phyloP scores from a whole-genome alignment of 2,797 vertebrate genomes.

The Clarias fuscus region DNA sequence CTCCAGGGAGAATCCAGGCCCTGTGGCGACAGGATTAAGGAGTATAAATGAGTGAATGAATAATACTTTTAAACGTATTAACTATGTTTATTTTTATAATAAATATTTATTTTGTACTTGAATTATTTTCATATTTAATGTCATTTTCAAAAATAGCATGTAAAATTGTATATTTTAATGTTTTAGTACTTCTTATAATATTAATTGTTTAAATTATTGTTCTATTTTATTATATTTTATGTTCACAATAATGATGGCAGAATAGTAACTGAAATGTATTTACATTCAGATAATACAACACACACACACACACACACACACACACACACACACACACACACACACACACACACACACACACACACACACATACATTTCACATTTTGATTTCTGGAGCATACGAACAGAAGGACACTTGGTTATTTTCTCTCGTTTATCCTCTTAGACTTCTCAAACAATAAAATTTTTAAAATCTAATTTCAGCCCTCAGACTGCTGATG shows the following conservation, averaged over 20 bases:
- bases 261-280: background rate
- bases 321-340: background rate
- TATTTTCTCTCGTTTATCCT: conserved; percentile 23
- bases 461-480: conserved; percentile 26
- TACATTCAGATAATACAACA: background rate
- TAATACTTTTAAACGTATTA: background rate
- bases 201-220: background rate
- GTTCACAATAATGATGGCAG: background rate
- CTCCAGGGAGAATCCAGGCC: too few species aligned
- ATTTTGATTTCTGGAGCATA: background rate
- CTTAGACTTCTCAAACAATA: conserved; percentile 14
- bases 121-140: background rate
- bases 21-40: too few species aligned
- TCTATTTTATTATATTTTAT: background rate
- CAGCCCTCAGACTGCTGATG: background rate
- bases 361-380: background rate
- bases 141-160: background rate
- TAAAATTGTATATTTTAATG: background rate
- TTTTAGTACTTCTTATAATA: background rate
- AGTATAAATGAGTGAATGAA: too few species aligned
- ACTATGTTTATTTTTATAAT: background rate
- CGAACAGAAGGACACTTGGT: background rate
- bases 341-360: background rate
- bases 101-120: background rate
- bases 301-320: background rate